Percentiles rank a stretch among this genome's conserved stretches.
phyloP scores from a whole-genome alignment of 2,113 vertebrate species.

The Catharus bicknelli region DNA sequence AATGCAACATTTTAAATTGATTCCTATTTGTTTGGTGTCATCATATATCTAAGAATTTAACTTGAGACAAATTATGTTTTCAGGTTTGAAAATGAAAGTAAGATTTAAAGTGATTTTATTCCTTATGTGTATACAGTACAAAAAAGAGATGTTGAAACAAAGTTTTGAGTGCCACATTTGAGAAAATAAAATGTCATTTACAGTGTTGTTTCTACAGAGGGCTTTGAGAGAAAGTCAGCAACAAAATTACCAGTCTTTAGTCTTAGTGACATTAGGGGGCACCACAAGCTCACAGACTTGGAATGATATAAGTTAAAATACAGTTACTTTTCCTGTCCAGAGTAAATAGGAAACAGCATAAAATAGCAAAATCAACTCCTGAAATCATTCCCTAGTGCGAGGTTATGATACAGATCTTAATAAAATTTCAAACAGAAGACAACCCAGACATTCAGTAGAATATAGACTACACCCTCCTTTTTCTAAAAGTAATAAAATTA shows the following conservation, averaged over 20 bases:
- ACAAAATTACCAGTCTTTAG: not conserved
- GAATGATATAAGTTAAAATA: not conserved
- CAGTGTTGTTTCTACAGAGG: not conserved
- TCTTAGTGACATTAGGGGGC: slow-evolving; percentile 38
- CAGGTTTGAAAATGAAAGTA: not conserved
- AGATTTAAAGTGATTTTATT: not conserved
- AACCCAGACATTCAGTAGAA: not conserved
- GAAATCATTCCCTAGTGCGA: not conserved
- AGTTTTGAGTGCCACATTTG: not conserved
- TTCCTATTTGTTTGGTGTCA: not conserved
- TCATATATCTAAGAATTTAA: not conserved
- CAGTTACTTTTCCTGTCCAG: not conserved
- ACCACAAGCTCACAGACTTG: not conserved
- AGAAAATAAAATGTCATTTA: not conserved
- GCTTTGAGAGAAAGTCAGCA: not conserved
- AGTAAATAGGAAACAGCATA: not conserved
- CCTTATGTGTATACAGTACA: not conserved
- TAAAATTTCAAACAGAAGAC: not conserved
- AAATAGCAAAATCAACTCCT: not conserved
- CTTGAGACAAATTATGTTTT: not conserved
- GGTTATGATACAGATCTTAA: not conserved
- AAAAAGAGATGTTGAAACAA: not conserved
- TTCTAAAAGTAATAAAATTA: not conserved
- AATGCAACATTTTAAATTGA: not conserved
- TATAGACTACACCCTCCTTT: not conserved